Percentiles rank a stretch among this genome's conserved stretches.
phyloP scores from a whole-genome alignment of 2,888 invertebrate genomes.

The Cheilosia vulpina region DNA sequence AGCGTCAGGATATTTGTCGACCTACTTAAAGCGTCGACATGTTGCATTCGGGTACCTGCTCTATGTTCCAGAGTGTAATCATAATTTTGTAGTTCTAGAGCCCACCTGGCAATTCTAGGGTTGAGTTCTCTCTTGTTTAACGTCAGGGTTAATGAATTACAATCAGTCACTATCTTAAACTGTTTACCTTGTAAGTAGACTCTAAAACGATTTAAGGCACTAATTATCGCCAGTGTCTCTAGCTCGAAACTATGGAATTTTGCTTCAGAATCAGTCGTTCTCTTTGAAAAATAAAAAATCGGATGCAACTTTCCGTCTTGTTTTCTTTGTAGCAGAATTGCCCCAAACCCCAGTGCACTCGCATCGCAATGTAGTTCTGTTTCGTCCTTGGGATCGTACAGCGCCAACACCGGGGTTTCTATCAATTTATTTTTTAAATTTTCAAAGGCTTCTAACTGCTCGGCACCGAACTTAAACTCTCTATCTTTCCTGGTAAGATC shows the following conservation, averaged over 20 bases:
- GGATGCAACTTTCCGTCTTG: conserved; percentile 77
- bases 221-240: too few relatives aligned
- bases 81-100: too few relatives aligned
- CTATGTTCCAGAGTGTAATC: not conserved
- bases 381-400: conserved; percentile 77
- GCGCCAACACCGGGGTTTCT: not conserved
- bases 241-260: too few relatives aligned
- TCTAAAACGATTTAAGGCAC: too few relatives aligned
- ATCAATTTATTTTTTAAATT: not conserved
- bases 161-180: too few relatives aligned
- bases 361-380: conserved; percentile 81
- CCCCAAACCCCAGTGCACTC: conserved; percentile 78
- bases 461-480: not conserved
- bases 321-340: conserved; percentile 79
- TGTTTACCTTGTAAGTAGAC: too few relatives aligned
- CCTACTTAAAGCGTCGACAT: conserved; percentile 5
- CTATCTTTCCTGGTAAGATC: not conserved
- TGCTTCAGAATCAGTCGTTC: too few relatives aligned
- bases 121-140: too few relatives aligned
- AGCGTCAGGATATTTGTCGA: not conserved
- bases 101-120: too few relatives aligned
- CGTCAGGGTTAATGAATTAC: too few relatives aligned
- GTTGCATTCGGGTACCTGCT: not conserved
- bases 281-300: conserved; percentile 72
- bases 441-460: not conserved